Percentiles rank a stretch among this genome's conserved stretches.
phyloP scores from a whole-genome alignment of 2,113 vertebrate genomes.

The Crotalus horridus region DNA sequence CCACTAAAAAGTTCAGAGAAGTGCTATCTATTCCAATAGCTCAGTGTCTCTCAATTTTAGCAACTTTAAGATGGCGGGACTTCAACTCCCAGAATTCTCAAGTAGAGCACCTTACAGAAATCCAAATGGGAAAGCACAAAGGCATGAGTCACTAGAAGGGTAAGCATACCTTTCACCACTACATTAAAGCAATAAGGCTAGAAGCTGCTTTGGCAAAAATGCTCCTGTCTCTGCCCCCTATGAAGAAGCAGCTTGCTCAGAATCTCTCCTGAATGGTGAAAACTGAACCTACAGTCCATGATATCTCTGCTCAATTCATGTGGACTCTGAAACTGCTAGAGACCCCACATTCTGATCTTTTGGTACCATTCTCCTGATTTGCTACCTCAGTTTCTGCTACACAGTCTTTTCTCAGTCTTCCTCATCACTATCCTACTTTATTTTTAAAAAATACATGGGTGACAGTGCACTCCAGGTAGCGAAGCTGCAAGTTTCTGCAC shows the following conservation, averaged over 20 bases:
- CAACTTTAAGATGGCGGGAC: neutral
- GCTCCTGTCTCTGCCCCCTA: neutral
- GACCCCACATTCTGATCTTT: neutral
- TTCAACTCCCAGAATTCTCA: neutral
- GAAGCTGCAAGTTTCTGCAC: neutral
- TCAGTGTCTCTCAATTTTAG: neutral
- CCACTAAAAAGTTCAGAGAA: neutral
- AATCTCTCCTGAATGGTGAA: neutral
- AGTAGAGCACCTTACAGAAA: neutral
- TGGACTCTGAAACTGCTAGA: neutral
- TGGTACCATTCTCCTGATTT: neutral
- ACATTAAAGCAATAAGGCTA: neutral
- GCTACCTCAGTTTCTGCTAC: neutral
- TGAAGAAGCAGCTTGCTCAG: neutral
- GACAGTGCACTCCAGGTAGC: neutral
- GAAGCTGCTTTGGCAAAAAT: neutral
- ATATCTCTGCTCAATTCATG: neutral
- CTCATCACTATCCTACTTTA: neutral
- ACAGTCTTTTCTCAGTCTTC: neutral
- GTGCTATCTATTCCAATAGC: neutral
- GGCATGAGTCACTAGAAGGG: neutral
- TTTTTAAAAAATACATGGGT: neutral
- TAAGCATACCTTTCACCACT: neutral
- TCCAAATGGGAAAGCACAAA: neutral
- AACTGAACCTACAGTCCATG: neutral